Conservation (phyloP, 2,888 invertebrate species). For the Chirona hameri region DNA sequence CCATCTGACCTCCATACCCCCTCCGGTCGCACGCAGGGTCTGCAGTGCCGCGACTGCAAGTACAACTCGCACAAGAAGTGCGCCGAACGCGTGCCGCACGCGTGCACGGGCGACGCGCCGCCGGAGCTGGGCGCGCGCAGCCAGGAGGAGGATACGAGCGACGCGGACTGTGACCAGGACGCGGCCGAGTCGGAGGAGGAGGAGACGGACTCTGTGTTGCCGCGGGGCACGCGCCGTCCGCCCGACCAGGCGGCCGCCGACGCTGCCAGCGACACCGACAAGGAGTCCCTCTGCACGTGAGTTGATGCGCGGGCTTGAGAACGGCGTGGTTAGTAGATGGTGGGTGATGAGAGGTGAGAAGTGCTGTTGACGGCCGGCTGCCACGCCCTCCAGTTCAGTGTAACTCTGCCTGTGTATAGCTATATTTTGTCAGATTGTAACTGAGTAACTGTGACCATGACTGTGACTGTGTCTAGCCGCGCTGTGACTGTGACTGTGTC, state of each 20-base stretch:
- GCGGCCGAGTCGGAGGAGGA: neutral
- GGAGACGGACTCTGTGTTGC: neutral
- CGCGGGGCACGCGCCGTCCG: neutral
- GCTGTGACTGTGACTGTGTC: no score
- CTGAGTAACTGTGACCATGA: no score
- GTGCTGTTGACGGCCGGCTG: no score
- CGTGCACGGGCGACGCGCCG: constrained; percentile 77
- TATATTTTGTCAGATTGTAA: no score
- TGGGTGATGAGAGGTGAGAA: neutral
- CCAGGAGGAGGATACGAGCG: constrained; percentile 24
- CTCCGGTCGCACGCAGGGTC: constrained; percentile 62
- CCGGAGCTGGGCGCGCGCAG: constrained; percentile 41
- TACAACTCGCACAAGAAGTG: constrained; percentile 96
- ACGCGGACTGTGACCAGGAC: constrained; percentile 12
- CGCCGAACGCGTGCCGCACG: constrained; percentile 80
- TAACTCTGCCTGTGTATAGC: no score
- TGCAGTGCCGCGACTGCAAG: constrained; percentile 96
- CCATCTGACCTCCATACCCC: constrained; percentile 29
- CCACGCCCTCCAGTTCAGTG: no score
- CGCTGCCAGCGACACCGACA: neutral
- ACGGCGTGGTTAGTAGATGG: neutral
- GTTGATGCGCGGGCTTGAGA: neutral
- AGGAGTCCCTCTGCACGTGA: constrained; percentile 1
- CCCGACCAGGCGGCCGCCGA: neutral
- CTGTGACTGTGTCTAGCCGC: no score